Base-by-base conservation (phyloP, 2,113 vertebrate species). In the Paratilapia polleni region DNA sequence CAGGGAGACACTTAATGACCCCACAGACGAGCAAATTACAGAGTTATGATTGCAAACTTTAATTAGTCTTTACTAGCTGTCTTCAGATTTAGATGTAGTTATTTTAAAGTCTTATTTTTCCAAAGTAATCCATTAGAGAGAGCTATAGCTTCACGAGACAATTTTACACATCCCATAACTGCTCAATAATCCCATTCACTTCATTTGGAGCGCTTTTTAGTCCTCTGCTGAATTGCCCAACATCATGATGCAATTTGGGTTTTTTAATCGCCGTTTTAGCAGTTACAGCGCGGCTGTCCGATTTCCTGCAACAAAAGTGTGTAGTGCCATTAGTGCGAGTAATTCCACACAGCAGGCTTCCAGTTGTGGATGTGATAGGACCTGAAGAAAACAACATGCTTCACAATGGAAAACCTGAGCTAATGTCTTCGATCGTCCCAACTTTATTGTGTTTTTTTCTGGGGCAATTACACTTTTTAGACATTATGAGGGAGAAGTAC, bases 271-370 rank as follows among this genome's bases (percentile, higher is more conserved):
- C 95, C 87, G 75, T 94, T 95, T 95, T 94, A 95, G 94, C 94
- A 95, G 95, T 95, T 95, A 95, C 91, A 94, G 91, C 89, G 92
- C 52, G 93, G 95, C 94, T 94, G 94, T 94, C 89, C 87, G 93
- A 95, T 96, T 96, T 96, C 95, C 95, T 96, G 96, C 91, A 94
- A 95, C 95, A 95, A 95, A 96, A 93, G 92, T 94, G 95, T 93
- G 92, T 93, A 91, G 91, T 73, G 88, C 95, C 94, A 96, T 96
- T 96, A 96, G 93, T 84, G 88, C 84, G 36, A 96, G 94, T 95
- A 95, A 95, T 95, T 96, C 94, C 92, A 90, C 94, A 94, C 95
- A 95, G 95, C 94, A 92, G 94, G 95, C 92, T 89, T 92, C 93
- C 94, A 95, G 93, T 95, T 93, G 94, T 93, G 92, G 93, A 91